Conservation (phyloP, 2,797 vertebrate species). For the Phaenicophaeus curvirostris region DNA sequence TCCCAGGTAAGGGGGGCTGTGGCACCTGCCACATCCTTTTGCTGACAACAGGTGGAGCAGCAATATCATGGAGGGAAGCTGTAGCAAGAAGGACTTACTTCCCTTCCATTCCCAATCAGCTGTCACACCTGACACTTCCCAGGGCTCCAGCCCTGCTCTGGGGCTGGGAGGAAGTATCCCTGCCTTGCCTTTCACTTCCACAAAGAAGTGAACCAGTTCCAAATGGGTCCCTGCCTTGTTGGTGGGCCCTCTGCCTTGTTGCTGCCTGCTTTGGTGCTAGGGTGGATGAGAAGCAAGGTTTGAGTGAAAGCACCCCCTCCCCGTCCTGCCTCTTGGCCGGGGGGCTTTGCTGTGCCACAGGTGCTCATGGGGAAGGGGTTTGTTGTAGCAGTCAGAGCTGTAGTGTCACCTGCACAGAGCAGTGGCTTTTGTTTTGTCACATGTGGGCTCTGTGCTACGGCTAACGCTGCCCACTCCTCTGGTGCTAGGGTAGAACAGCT, state of each 20-base stretch:
- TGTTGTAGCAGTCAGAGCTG: background rate
- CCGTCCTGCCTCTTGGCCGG: background rate
- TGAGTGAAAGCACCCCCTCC: background rate
- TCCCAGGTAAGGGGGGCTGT: accelerated
- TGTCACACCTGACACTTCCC: background rate
- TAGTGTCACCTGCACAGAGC: accelerated
- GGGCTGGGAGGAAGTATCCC: background rate
- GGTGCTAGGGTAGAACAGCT: background rate
- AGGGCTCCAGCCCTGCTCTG: background rate
- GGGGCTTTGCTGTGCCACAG: background rate
- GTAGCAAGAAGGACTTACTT: background rate
- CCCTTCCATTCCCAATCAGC: no score
- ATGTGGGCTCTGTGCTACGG: background rate
- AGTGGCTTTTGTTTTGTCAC: background rate
- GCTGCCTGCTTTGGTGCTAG: background rate
- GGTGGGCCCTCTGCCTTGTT: background rate
- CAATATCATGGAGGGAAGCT: no score
- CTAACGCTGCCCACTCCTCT: accelerated
- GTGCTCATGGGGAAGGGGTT: no score
- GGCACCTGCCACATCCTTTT: background rate
- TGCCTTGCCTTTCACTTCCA: background rate
- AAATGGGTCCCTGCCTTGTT: background rate
- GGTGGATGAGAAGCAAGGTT: background rate
- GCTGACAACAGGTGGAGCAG: background rate
- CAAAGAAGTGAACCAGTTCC: background rate